A percentile compares a stretch with the other conserved stretches of the same genome.
These are phyloP conservation scores for Pogonocichla stellata DNA, from an alignment of 2,113 vertebrate species.

Conservation along the genomic window DNA sequence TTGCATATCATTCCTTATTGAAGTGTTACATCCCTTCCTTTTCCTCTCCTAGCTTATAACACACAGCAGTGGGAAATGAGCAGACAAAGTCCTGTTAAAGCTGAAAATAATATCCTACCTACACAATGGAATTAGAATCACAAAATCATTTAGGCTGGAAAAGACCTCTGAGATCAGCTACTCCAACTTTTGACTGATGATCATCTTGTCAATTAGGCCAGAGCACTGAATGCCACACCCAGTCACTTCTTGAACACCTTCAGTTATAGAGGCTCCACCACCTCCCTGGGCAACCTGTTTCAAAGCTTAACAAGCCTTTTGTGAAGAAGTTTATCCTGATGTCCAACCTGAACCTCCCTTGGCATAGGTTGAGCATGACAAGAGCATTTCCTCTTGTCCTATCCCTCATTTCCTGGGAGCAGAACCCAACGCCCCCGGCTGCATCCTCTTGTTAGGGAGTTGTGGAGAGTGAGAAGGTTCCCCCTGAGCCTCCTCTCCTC, in stretches of 20 bases:
- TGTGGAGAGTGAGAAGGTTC: background rate
- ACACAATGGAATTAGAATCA: background rate
- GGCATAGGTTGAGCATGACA: background rate
- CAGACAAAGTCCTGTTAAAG: background rate
- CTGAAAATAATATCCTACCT: background rate
- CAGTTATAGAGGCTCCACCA: background rate
- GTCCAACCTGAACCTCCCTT: background rate
- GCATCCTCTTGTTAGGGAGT: background rate
- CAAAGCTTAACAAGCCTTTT: background rate
- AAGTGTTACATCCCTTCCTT: background rate
- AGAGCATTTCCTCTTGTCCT: background rate
- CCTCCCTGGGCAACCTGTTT: background rate
- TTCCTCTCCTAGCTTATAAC: background rate
- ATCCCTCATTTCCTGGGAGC: background rate
- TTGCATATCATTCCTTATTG: background rate
- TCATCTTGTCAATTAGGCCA: background rate
- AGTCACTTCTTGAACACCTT: background rate
- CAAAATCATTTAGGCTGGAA: background rate
- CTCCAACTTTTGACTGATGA: background rate
- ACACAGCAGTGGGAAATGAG: background rate
- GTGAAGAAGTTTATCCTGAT: background rate
- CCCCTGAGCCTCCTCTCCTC: background rate
- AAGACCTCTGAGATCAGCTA: background rate
- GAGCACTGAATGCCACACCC: background rate
- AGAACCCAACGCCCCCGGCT: background rate